phyloP scores from a whole-genome alignment of 2,888 invertebrate genomes.

The Malacosoma neustria region DNA sequence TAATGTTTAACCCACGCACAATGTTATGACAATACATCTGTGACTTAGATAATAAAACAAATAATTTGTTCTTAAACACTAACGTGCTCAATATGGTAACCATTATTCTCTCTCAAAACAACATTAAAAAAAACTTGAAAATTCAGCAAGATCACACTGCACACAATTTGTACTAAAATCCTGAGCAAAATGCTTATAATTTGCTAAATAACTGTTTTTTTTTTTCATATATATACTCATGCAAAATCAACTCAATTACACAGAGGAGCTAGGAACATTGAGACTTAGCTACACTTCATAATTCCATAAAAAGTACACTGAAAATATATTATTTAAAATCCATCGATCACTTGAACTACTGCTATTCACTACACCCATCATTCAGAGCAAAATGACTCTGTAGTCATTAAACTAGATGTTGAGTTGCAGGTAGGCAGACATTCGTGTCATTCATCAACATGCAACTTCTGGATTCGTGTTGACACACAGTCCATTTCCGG shows the following conservation, averaged over 20 bases:
- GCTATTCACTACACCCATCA: constrained; percentile 26
- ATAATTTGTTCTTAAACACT: constrained; percentile 43
- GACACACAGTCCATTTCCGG: constrained; percentile 78
- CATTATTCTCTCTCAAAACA: constrained; percentile 26
- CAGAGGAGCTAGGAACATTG: constrained; percentile 50
- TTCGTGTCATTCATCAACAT: constrained; percentile 75
- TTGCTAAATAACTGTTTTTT: constrained; percentile 26
- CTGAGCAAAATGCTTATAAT: constrained; percentile 44
- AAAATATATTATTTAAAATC: constrained; percentile 45
- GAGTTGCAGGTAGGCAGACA: constrained; percentile 16
- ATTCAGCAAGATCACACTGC: constrained; percentile 1
- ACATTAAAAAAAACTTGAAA: constrained; percentile 15
- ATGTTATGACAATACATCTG: constrained; percentile 23
- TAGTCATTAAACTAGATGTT: constrained; percentile 24
- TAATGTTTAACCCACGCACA: constrained; percentile 5
- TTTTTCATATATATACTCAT: constrained; percentile 24
- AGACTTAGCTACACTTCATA: constrained; percentile 34
- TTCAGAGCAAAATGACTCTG: constrained; percentile 22
- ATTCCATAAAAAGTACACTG: constrained; percentile 44
- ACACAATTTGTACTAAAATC: constrained; percentile 33
- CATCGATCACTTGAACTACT: constrained; percentile 43
- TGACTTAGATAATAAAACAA: constrained; percentile 53
- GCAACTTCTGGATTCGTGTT: constrained; percentile 76
- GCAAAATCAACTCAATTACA: constrained; percentile 41
- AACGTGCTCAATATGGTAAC: constrained; percentile 44